Evolutionary conservation across 2,797 vertebrate genomes (phyloP).

Genomic region (Acanthis flammea): DNA sequence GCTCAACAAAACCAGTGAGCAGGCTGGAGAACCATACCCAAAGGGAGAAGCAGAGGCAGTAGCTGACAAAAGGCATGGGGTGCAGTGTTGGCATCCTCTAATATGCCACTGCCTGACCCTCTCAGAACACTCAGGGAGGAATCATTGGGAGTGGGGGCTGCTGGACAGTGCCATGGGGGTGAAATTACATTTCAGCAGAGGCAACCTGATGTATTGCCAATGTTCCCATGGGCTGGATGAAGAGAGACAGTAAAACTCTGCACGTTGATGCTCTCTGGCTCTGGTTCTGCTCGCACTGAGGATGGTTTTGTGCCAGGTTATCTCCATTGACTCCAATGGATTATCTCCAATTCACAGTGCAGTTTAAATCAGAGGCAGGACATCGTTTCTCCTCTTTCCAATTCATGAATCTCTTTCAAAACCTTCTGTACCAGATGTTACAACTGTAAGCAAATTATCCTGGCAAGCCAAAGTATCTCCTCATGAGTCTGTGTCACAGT

Average conservation of each 20-base stretch:
- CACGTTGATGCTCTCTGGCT: not conserved
- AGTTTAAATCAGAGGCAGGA: constrained; percentile 26
- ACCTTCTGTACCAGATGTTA: constrained; percentile 40
- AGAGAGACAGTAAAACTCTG: not conserved
- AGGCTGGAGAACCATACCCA: not conserved
- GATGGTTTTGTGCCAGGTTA: constrained; percentile 28
- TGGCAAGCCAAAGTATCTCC: constrained; percentile 27
- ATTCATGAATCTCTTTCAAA: constrained; percentile 22
- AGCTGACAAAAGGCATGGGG: not conserved
- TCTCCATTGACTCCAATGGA: not conserved
- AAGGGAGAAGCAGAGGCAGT: not conserved
- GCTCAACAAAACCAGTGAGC: not conserved
- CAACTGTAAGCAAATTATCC: constrained; percentile 38
- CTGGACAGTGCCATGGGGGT: not conserved
- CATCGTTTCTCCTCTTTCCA: constrained; percentile 12
- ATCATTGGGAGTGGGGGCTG: not conserved
- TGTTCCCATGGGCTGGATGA: not conserved
- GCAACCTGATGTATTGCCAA: not conserved
- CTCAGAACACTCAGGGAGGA: not conserved
- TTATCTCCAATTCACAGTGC: constrained; percentile 5
- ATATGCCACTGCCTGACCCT: not conserved
- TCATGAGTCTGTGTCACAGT: constrained; percentile 41
- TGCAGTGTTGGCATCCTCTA: not conserved
- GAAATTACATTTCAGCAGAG: not conserved
- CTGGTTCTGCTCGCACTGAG: not conserved